Base-by-base conservation (phyloP, 2,888 invertebrate genomes). In the Macaria liturata region DNA sequence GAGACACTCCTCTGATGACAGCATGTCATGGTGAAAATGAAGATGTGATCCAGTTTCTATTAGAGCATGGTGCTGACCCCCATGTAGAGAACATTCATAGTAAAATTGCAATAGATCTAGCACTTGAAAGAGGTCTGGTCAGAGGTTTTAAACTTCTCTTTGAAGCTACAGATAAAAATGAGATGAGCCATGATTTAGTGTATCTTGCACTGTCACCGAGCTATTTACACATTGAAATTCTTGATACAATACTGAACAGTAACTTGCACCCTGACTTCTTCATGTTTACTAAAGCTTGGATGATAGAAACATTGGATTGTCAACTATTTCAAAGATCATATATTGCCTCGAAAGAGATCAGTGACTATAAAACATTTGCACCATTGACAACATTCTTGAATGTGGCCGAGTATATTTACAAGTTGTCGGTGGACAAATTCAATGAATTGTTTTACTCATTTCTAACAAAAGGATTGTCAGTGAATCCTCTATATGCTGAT, bases 321-420 rank as follows among this genome's bases (percentile, higher is more conserved):
- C 20, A 20, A 20, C 20, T 20, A 2, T 32, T 39, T 34, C 34
- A 51, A 7, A 34, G 32, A 39, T 8, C 47, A 31, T 66, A 78
- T 37, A 66, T 68, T 44, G 20, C 2, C 2, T 20, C 20, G 20
- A 20, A 4, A 3, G 34, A 50, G 4, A 8, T 34, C 9, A 50
- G 9, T 44, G 60, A 48, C 1, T 92, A 91, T 63, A 57, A 68
- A 3, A 74, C 75, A 3, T 84, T 83, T 76, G 81, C 89, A 59
- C 88, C 91, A 3, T 63, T 92, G 9, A 90, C 87, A 64, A 81
- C 84, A 46, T 88, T 79, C 67, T 73, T 92, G 46, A 82, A 86
- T 67, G 81, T 92, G 20, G 83, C 84, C 72, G 87, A 88, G 72
- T 91, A 92, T 65, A 84, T 92, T 67, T 90, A 84, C 59, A 77